A percentile compares a stretch with the other conserved stretches of the same genome.
Conservation (phyloP, 2,888 invertebrate genomes). For the Bembecia ichneumoniformis region DNA sequence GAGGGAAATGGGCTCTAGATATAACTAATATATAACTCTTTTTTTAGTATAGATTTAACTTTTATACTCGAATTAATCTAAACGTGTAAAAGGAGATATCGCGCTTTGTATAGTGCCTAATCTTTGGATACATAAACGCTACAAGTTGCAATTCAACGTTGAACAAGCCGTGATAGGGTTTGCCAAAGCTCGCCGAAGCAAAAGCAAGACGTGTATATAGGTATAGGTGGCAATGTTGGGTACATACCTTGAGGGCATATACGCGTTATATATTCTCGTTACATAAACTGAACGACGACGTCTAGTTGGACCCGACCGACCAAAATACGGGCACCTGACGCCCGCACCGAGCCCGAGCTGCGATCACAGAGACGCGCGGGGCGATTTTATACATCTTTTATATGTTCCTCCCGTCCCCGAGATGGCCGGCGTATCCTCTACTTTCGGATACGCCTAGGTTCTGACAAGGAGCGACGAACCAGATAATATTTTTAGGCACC, state of each 20-base stretch:
- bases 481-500: too few relatives aligned
- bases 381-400: constrained; percentile 7
- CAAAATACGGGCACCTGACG: constrained; percentile 70
- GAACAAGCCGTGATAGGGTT: not conserved
- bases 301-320: constrained; percentile 55
- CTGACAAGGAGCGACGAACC: too few relatives aligned
- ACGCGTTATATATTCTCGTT: constrained; percentile 38
- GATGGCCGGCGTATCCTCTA: too few relatives aligned
- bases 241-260: constrained; percentile 19
- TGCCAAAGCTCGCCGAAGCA: constrained; percentile 8
- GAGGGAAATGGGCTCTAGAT: too few relatives aligned
- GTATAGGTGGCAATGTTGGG: not conserved
- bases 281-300: constrained; percentile 59
- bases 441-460: too few relatives aligned
- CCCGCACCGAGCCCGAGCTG: constrained; percentile 29
- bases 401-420: too few relatives aligned
- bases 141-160: not conserved
- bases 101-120: too few relatives aligned
- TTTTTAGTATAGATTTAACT: too few relatives aligned
- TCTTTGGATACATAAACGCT: not conserved
- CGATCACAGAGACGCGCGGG: not conserved
- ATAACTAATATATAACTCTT: too few relatives aligned
- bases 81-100: too few relatives aligned
- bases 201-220: constrained; percentile 1
- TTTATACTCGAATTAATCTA: too few relatives aligned